Conservation (phyloP, 30 jellyfish, hydroid and myxozoan genomes). For the Turritopsis rubra region DNA sequence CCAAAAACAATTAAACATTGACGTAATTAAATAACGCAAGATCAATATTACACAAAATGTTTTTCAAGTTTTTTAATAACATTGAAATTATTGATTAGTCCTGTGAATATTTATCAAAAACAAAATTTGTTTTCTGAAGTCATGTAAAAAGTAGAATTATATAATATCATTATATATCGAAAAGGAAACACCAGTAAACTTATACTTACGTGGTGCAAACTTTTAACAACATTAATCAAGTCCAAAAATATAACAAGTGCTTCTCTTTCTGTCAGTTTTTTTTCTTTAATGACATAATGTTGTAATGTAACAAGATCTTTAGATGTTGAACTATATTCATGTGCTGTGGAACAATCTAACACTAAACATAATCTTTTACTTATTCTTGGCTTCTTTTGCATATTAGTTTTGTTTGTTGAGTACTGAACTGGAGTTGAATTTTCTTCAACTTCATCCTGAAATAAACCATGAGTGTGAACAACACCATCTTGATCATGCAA, state of each 20-base stretch:
- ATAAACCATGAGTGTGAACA: constrained; percentile 89
- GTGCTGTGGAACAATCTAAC: constrained; percentile 85
- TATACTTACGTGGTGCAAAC: constrained; percentile 76
- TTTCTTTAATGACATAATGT: constrained; percentile 84
- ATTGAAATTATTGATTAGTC: no score
- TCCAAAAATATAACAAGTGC: constrained; percentile 79
- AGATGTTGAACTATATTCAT: constrained; percentile 61
- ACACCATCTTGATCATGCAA: constrained; percentile 89
- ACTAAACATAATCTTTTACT: constrained; percentile 83
- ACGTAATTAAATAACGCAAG: no score
- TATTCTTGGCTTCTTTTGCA: constrained; percentile 28
- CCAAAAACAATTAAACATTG: no score
- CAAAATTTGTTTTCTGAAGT: no score
- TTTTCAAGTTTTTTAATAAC: no score
- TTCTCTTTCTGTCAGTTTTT: constrained; percentile 76
- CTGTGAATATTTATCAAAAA: no score
- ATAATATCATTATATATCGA: no score
- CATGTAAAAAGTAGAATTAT: no score
- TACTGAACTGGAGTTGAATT: constrained; percentile 24
- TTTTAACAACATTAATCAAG: constrained; percentile 68
- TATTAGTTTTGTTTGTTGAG: constrained; percentile 19
- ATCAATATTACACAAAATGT: no score
- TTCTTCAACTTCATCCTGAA: constrained; percentile 82
- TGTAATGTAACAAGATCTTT: constrained; percentile 82
- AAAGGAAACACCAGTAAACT: no score